Conservation (phyloP, 2,888 invertebrate genomes). For the Eristalinus aeneus region DNA sequence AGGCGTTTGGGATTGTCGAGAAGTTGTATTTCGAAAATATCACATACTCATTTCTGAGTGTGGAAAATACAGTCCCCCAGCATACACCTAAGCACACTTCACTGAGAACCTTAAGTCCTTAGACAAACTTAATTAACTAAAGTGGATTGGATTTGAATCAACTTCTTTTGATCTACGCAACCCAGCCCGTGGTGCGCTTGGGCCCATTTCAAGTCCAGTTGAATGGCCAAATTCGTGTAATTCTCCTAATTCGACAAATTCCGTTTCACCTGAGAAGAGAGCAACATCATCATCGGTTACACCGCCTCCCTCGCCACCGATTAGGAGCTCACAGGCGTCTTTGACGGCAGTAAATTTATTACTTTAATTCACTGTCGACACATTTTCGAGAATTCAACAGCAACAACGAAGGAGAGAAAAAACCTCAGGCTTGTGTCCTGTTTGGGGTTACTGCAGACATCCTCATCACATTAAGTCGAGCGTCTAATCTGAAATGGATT, state of each 20-base stretch:
- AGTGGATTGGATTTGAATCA: not conserved
- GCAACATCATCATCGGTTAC: slow-evolving; percentile 6
- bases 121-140: not conserved
- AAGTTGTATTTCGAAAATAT: too few relatives aligned
- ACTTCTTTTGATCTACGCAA: not conserved
- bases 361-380: slow-evolving; percentile 47
- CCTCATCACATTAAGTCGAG: slow-evolving; percentile 41
- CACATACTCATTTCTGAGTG: too few relatives aligned
- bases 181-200: not conserved
- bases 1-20: too few relatives aligned
- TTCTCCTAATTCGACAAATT: slow-evolving; percentile 43
- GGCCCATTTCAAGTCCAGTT: not conserved
- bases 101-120: not conserved
- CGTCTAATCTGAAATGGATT: slow-evolving; percentile 50
- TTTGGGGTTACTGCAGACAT: slow-evolving; percentile 2
- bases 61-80: too few relatives aligned
- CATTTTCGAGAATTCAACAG: slow-evolving; percentile 22
- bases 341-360: slow-evolving; percentile 29
- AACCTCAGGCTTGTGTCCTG: not conserved
- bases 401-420: not conserved
- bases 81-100: too few relatives aligned
- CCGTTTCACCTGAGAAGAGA: slow-evolving; percentile 29
- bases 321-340: not conserved
- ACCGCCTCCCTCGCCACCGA: not conserved
- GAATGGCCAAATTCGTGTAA: not conserved